Base-by-base conservation (phyloP, 2,888 invertebrate genomes). In the Lycia hirtaria region DNA sequence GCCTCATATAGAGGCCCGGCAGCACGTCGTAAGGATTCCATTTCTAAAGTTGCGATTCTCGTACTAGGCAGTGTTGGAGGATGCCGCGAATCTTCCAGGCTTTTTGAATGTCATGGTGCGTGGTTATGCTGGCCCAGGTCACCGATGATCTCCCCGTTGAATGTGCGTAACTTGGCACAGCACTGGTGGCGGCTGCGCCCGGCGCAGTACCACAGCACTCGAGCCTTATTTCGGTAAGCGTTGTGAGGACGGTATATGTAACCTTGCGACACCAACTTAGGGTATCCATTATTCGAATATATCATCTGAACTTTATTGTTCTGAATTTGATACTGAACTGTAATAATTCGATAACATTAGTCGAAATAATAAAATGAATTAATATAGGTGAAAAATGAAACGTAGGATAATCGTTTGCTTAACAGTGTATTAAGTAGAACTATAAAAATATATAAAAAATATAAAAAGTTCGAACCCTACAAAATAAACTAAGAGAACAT, bases 231-330 rank as follows among this genome's bases (percentile, higher is more conserved):
- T 49, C 91, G 78, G 62, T 92, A 90, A 30, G 87, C 89, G 67
- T 92, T 92, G 72, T 92, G 91, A 1, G 90, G 88, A 9, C 90
- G 80, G 64, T 82, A 92, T 62, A 75, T 71, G 69, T 88, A 90
- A 47, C 89, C 89, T 60, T 85, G 71, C 63, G 83, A 60, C 56
- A 80, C 68, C 64, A 92, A 64, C 76, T 88, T 91, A 57, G 89
- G 89, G 57, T 89, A 91, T 35, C 89, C 90, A 61, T 81, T 85
- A 62, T 58, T 40, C 9, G 62, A 56, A 54, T 63, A 61, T 48
- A 63, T 57, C 57, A 65, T 53, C 56, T 56, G 33, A 43, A 65
- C 67, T 68, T 33, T 17, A 35, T 47, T 22, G 19, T 5, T 55
- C 53, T 14, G 12, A 22, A 4, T 7, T 40, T 57, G n/a, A n/a